Percentiles rank a stretch among this genome's conserved stretches.
Evolutionary conservation across 2,888 invertebrate genomes (phyloP).

Genomic region (Caenorhabditis sp.): DNA sequence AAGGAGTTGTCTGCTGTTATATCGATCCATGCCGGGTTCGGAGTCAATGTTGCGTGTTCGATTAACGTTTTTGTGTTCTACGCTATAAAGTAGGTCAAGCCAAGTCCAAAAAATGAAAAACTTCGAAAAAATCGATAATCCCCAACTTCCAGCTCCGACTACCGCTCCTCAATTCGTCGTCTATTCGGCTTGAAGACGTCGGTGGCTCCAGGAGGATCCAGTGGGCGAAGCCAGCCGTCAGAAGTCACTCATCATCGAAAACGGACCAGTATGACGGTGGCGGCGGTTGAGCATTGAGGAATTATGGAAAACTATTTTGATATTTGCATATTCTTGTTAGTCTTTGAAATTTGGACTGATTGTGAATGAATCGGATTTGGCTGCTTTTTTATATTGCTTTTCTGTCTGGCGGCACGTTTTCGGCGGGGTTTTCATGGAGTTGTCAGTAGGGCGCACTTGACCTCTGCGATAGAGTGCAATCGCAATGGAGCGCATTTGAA

Average conservation of each 20-base stretch:
- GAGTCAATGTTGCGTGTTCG: conserved; percentile 54
- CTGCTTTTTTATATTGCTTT: no score
- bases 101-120: no score
- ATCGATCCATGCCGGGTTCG: conserved; percentile 44
- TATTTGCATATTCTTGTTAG: no score
- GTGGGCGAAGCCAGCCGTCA: background rate
- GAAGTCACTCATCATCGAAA: conserved; percentile 1
- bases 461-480: no score
- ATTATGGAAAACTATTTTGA: no score
- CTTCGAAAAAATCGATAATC: no score
- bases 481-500: no score
- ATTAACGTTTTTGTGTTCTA: conserved; percentile 64
- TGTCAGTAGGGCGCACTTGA: no score
- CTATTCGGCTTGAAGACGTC: conserved; percentile 20
- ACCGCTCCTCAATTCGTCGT: conserved; percentile 33
- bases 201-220: background rate
- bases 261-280: background rate
- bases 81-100: conserved; percentile 52
- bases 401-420: no score
- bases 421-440: no score
- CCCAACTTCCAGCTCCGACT: conserved; percentile 41
- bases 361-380: no score
- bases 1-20: conserved; percentile 8
- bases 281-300: background rate
- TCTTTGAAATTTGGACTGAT: no score